Evolutionary conservation across 1,140 invertebrate genomes (phyloP).

Genomic region (Drosophila asahinai): DNA sequence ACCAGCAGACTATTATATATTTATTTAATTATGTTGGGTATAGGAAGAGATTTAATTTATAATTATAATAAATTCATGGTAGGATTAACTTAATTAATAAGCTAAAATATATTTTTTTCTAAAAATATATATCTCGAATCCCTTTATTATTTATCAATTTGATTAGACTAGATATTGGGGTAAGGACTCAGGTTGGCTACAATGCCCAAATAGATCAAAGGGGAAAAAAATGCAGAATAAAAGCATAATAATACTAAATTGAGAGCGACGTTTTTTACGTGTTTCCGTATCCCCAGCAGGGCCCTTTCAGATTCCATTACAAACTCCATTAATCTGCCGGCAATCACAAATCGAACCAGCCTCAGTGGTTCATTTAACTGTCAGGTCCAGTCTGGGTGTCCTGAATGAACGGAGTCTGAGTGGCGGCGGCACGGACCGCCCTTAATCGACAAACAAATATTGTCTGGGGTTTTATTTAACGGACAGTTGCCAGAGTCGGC

Average conservation of each 20-base stretch:
- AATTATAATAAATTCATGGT: too few species aligned
- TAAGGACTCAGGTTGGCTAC: neutral
- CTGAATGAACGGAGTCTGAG: slow-evolving; percentile 1
- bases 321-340: slow-evolving; percentile 47
- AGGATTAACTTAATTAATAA: too few species aligned
- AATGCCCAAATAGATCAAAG: slow-evolving; percentile 19
- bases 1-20: neutral
- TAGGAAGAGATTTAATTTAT: too few species aligned
- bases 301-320: slow-evolving; percentile 44
- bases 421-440: slow-evolving; percentile 13
- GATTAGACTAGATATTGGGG: neutral
- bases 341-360: slow-evolving; percentile 48
- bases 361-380: slow-evolving; percentile 48
- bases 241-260: slow-evolving; percentile 30
- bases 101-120: neutral
- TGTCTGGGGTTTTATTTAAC: slow-evolving; percentile 58
- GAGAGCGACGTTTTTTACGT: neutral
- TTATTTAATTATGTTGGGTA: neutral
- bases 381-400: slow-evolving; percentile 35
- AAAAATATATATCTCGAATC: neutral
- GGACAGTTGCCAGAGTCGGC: slow-evolving; percentile 43
- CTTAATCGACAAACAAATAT: slow-evolving; percentile 50
- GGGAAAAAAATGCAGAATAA: slow-evolving; percentile 1
- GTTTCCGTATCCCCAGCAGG: slow-evolving; percentile 8
- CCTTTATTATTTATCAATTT: neutral